These are phyloP conservation scores for Heptranchias perlo DNA, from an alignment of 2,113 vertebrate genomes.

Conservation along the genomic window DNA sequence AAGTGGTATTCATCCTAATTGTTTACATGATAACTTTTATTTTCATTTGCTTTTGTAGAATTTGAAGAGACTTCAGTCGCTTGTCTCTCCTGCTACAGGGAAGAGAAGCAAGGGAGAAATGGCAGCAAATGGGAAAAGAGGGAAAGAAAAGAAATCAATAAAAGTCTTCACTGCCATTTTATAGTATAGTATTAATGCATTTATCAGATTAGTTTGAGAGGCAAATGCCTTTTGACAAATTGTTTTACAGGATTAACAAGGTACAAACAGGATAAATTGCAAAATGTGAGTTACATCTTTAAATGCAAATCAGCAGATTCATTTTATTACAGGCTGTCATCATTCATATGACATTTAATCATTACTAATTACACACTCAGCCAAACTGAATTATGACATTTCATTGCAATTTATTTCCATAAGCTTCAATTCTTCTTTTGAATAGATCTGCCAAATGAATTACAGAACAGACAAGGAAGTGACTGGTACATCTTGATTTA, in stretches of 20 bases:
- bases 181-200: neutral
- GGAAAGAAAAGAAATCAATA: neutral
- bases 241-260: neutral
- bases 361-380: conserved; percentile 31
- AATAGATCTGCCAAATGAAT: conserved; percentile 27
- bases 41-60: no score
- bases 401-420: conserved; percentile 25
- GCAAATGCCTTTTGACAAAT: conserved; percentile 10
- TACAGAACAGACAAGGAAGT: conserved; percentile 4
- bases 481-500: conserved; percentile 26
- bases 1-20: neutral
- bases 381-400: conserved; percentile 38
- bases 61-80: neutral
- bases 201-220: neutral
- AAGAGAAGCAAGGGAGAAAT: neutral
- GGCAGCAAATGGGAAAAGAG: neutral
- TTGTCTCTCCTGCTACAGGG: neutral
- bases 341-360: conserved; percentile 31
- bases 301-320: conserved; percentile 32
- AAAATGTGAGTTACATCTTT: conserved; percentile 13
- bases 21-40: neutral
- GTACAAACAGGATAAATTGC: neutral
- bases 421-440: conserved; percentile 32
- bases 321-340: conserved; percentile 35
- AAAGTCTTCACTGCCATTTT: neutral